These are phyloP conservation scores for Tonatia bakeri DNA, from an alignment of 2,113 vertebrate genomes.

Conservation along the genomic window DNA sequence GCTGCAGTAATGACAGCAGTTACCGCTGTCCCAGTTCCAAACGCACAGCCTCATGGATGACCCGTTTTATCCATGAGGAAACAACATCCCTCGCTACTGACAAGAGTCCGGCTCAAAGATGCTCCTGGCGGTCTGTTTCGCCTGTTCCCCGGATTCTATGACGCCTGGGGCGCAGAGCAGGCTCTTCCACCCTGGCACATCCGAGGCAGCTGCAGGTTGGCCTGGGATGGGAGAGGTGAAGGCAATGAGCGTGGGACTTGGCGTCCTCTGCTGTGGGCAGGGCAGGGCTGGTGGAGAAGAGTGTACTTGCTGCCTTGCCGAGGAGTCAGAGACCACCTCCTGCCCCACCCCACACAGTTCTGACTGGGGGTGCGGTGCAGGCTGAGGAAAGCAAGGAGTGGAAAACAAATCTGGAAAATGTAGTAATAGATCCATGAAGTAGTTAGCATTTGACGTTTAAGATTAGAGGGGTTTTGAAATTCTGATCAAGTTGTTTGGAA, in stretches of 20 bases:
- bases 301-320: no score
- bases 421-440: not conserved
- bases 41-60: not conserved
- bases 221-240: not conserved
- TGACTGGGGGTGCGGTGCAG: rapidly evolving
- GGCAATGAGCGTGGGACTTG: not conserved
- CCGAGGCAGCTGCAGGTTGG: no score
- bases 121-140: not conserved
- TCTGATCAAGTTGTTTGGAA: not conserved
- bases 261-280: not conserved
- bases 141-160: not conserved
- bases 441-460: not conserved
- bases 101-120: not conserved
- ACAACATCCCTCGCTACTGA: not conserved
- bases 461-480: not conserved
- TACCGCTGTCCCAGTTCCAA: not conserved
- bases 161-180: not conserved
- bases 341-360: not conserved
- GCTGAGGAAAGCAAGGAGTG: not conserved
- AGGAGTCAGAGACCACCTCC: not conserved
- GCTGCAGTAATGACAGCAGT: not conserved
- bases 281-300: not conserved
- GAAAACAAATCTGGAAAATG: not conserved
- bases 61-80: not conserved
- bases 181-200: not conserved